A percentile compares a stretch with the other conserved stretches of the same genome.
Conservation (phyloP, 2,888 invertebrate genomes). For the Acholoe squamosa region DNA sequence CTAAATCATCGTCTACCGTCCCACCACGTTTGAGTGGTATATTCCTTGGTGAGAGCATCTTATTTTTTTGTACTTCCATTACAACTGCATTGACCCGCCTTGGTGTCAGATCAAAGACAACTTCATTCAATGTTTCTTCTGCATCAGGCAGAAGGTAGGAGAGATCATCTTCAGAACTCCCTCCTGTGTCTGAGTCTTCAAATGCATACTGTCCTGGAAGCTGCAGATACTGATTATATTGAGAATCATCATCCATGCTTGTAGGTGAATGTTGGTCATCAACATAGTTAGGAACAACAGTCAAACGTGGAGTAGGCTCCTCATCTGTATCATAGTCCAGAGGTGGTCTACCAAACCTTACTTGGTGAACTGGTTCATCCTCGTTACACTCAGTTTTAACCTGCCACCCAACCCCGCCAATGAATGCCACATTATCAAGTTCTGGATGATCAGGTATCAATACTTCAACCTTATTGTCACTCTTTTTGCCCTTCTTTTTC, state of each 20-base stretch:
- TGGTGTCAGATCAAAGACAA: conserved; percentile 16
- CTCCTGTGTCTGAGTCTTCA: conserved; percentile 15
- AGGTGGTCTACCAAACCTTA: not conserved
- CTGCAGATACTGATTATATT: conserved; percentile 16
- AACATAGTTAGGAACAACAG: conserved; percentile 62
- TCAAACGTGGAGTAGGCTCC: not conserved
- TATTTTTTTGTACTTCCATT: conserved; percentile 11
- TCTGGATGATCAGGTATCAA: conserved; percentile 53
- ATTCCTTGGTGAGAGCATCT: conserved; percentile 12
- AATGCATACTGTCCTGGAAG: conserved; percentile 32
- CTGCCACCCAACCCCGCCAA: conserved; percentile 80
- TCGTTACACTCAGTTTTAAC: conserved; percentile 76
- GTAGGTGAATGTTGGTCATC: not conserved
- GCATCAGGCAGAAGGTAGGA: conserved; percentile 52
- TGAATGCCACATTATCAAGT: conserved; percentile 71
- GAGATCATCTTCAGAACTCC: conserved; percentile 60
- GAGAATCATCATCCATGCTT: not conserved
- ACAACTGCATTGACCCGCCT: not conserved
- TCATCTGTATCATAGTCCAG: conserved; percentile 21
- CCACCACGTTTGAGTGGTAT: not conserved
- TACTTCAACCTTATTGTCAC: conserved; percentile 37
- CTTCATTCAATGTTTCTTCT: conserved; percentile 44
- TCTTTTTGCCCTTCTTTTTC: conserved; percentile 60
- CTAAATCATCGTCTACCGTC: not conserved
- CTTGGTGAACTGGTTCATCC: conserved; percentile 68